Conservation (phyloP, 2,797 vertebrate genomes). For the Kryptopterus vitreolus region DNA sequence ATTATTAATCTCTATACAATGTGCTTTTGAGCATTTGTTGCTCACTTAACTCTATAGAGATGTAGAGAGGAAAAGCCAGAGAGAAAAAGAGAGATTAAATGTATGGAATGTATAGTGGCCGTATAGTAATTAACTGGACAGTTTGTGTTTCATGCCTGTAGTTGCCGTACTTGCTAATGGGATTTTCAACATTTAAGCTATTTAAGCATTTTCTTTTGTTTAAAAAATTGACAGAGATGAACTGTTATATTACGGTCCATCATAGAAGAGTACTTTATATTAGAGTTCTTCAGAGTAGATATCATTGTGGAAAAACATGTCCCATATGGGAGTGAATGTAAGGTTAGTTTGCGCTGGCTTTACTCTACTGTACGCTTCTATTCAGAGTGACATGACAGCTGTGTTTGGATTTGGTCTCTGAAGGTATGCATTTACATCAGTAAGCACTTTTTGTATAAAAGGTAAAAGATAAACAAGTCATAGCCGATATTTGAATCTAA, state of each 20-base stretch:
- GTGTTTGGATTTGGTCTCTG: background rate
- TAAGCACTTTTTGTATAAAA: background rate
- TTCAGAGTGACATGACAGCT: slow-evolving; percentile 35
- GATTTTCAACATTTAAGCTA: background rate
- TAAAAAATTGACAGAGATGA: background rate
- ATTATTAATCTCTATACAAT: background rate
- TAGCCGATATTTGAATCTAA: background rate
- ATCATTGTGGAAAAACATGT: slow-evolving; percentile 26
- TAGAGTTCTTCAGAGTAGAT: slow-evolving; percentile 6
- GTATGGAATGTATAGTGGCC: background rate
- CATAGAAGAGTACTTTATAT: slow-evolving; percentile 5
- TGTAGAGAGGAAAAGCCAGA: background rate
- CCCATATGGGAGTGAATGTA: slow-evolving; percentile 35
- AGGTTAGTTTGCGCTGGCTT: slow-evolving; percentile 21
- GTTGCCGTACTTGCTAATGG: background rate
- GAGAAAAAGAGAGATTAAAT: background rate
- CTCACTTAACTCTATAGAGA: background rate
- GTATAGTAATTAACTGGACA: background rate
- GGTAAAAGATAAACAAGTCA: too few species aligned
- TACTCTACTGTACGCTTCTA: slow-evolving; percentile 1
- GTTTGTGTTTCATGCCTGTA: background rate
- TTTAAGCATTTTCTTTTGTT: background rate
- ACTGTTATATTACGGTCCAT: background rate
- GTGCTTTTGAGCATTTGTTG: background rate
- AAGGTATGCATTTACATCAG: background rate